Conservation (phyloP, 2,113 vertebrate genomes). For the Campylorhamphus procurvoides region DNA sequence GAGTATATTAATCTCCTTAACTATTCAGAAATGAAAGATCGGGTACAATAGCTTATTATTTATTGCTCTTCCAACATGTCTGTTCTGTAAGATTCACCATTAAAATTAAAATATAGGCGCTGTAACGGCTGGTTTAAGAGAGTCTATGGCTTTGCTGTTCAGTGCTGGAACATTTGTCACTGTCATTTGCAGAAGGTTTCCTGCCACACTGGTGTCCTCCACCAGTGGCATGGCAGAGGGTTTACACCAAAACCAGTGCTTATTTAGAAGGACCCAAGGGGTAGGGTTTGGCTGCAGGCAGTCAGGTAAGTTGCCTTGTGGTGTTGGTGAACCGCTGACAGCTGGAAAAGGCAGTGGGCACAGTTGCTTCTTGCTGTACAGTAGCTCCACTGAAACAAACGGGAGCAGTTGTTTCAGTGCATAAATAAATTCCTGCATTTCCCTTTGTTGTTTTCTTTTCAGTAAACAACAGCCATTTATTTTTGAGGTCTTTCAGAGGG, state of each 20-base stretch:
- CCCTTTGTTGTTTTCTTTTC: background rate
- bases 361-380: background rate
- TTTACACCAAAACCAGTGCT: background rate
- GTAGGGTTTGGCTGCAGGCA: background rate
- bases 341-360: background rate
- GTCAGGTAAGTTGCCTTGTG: background rate
- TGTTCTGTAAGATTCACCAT: constrained; percentile 57
- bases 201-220: background rate
- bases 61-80: constrained; percentile 63
- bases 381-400: background rate
- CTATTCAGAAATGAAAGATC: constrained; percentile 71
- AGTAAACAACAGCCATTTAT: background rate
- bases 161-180: constrained; percentile 34
- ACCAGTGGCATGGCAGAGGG: background rate
- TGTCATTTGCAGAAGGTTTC: background rate
- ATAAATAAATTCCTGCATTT: background rate
- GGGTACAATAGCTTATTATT: constrained; percentile 68
- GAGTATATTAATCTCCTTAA: constrained; percentile 75
- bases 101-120: constrained; percentile 65
- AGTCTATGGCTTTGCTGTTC: constrained; percentile 38
- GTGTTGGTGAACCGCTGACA: background rate
- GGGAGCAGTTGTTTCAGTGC: background rate
- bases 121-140: constrained; percentile 63
- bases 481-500: background rate
- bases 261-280: background rate